Percentiles rank a stretch among this genome's conserved stretches.
Conservation (phyloP, 2,113 vertebrate genomes). For the Notarius lentiginosus region DNA sequence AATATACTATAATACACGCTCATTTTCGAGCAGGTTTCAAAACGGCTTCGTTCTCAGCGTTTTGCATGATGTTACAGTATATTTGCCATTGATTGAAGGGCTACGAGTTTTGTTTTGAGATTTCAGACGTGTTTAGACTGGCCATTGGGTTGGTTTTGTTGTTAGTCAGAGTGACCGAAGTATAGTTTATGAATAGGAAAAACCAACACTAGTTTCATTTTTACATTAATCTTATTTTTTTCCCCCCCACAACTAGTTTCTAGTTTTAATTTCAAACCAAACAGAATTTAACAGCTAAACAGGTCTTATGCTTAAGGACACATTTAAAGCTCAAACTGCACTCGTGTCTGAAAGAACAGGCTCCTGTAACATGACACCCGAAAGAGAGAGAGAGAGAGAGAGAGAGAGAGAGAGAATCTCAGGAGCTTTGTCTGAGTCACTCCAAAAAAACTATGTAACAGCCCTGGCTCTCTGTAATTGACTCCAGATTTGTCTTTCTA, state of each 20-base stretch:
- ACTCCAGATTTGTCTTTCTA: constrained; percentile 53
- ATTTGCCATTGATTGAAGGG: not conserved
- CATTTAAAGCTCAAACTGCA: constrained; percentile 30
- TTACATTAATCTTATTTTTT: not conserved
- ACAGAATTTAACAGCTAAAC: not conserved
- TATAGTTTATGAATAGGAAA: not conserved
- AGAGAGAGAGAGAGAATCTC: constrained; percentile 18
- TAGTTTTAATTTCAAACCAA: not conserved
- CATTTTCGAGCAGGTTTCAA: not conserved
- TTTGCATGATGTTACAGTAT: not conserved
- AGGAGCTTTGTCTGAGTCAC: constrained; percentile 40
- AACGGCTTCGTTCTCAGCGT: not conserved
- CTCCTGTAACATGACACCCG: constrained; percentile 34
- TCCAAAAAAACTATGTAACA: constrained; percentile 44
- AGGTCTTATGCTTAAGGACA: constrained; percentile 19
- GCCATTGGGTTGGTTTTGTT: not conserved
- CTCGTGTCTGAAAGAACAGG: constrained; percentile 26
- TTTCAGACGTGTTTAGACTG: constrained; percentile 21
- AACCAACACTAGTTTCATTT: not conserved
- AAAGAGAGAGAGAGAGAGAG: constrained; percentile 13
- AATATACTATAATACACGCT: not conserved
- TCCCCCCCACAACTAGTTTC: not conserved
- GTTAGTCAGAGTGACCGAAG: not conserved
- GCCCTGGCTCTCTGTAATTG: constrained; percentile 48
- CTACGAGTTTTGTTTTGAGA: not conserved